Percentiles rank a stretch among this genome's conserved stretches.
Evolutionary conservation across 37 sponge, comb jelly and placozoan species (phyloP).

Genomic region (Hexactinellida sp.): DNA sequence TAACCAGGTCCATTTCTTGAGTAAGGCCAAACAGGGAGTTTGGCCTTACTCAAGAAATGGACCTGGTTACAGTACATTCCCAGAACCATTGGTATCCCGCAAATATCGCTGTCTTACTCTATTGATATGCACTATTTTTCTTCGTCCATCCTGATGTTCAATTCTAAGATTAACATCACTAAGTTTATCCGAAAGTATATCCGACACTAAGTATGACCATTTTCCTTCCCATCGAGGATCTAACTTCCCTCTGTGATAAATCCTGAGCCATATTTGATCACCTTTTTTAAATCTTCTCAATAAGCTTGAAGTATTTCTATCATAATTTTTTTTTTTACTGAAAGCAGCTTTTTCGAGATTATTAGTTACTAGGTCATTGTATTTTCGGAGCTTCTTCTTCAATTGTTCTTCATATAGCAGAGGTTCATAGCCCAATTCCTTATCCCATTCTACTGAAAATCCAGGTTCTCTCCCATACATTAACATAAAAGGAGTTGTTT

Average conservation of each 20-base stretch:
- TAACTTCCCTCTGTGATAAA: neutral
- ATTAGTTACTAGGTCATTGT: neutral
- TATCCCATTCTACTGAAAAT: neutral
- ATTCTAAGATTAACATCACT: neutral
- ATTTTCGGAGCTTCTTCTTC: neutral
- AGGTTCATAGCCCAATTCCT: neutral
- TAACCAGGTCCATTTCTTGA: too few species aligned
- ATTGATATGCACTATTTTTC: neutral
- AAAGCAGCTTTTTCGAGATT: neutral
- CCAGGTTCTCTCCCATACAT: constrained; percentile 21
- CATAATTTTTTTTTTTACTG: neutral
- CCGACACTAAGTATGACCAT: neutral
- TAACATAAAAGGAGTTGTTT: constrained; percentile 13
- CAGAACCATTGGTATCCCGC: neutral
- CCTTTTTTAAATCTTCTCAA: neutral
- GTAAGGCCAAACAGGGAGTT: too few species aligned
- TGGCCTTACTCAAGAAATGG: too few species aligned
- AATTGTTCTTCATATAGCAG: neutral
- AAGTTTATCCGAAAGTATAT: too few species aligned
- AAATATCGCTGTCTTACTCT: neutral
- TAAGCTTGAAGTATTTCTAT: neutral
- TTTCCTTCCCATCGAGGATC: neutral
- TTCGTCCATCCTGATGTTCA: neutral
- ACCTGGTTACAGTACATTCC: too few species aligned
- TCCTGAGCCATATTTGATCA: neutral